Evolutionary conservation across 2,888 invertebrate genomes (phyloP).

Genomic region (Timema podura): DNA sequence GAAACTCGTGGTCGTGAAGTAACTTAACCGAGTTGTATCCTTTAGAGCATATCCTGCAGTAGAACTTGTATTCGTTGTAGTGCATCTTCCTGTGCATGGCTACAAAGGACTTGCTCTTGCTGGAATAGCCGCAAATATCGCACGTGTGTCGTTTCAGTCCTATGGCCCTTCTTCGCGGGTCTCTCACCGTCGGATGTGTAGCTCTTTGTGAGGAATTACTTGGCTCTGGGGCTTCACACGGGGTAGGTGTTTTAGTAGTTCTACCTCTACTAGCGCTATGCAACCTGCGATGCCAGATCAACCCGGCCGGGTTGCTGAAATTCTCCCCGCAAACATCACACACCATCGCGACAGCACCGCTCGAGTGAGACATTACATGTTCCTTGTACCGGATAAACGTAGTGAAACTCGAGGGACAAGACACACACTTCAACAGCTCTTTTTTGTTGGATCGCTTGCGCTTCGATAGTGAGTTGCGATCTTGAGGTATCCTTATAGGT

Average conservation of each 20-base stretch:
- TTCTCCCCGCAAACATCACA: conserved; percentile 41
- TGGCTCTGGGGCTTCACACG: too few relatives aligned
- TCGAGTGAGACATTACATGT: background rate
- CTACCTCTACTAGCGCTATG: conserved; percentile 39
- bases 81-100: conserved; percentile 56
- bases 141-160: conserved; percentile 37
- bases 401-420: too few relatives aligned
- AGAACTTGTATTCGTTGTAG: conserved; percentile 52
- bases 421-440: too few relatives aligned
- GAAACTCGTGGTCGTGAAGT: conserved; percentile 55
- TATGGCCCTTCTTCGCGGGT: too few relatives aligned
- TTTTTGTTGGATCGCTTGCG: too few relatives aligned
- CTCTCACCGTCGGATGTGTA: too few relatives aligned
- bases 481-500: too few relatives aligned
- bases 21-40: conserved; percentile 51
- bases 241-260: too few relatives aligned
- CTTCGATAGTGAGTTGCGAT: too few relatives aligned
- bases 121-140: conserved; percentile 47
- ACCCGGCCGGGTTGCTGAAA: conserved; percentile 31
- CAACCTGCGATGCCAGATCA: conserved; percentile 39
- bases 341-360: conserved; percentile 40
- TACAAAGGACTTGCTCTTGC: conserved; percentile 41
- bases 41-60: conserved; percentile 53
- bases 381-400: conserved; percentile 12
- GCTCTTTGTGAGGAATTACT: too few relatives aligned